These are phyloP conservation scores for Cephus runcator DNA, from an alignment of 2,888 invertebrate species.

Conservation along the genomic window DNA sequence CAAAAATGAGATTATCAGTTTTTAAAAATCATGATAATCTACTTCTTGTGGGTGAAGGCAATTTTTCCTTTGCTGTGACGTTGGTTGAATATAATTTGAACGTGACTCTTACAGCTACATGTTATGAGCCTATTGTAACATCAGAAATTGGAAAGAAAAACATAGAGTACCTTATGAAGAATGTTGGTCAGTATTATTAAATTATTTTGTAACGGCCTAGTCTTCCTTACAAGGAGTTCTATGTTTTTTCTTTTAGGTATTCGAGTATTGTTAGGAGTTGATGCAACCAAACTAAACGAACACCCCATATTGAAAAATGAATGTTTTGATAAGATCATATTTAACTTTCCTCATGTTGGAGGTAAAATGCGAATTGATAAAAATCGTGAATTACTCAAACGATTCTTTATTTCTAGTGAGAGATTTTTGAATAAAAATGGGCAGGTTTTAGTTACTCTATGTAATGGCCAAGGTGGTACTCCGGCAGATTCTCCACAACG, in stretches of 20 bases:
- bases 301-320: conserved; percentile 43
- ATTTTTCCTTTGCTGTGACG: conserved; percentile 68
- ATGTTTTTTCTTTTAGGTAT: conserved; percentile 63
- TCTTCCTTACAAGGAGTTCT: conserved; percentile 14
- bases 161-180: conserved; percentile 45
- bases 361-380: conserved; percentile 72
- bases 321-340: conserved; percentile 67
- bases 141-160: conserved; percentile 51
- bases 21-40: conserved; percentile 53
- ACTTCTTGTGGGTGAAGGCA: conserved; percentile 69
- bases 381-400: conserved; percentile 67
- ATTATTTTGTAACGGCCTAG: neutral
- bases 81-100: conserved; percentile 52
- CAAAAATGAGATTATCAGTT: conserved; percentile 44
- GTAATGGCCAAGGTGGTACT: conserved; percentile 70
- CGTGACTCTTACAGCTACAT: conserved; percentile 59
- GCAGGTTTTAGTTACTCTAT: conserved; percentile 65
- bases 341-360: conserved; percentile 73
- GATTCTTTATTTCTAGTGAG: conserved; percentile 66
- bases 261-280: conserved; percentile 65
- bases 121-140: conserved; percentile 58
- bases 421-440: conserved; percentile 60
- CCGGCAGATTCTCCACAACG: conserved; percentile 61
- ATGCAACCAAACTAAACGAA: conserved; percentile 66
- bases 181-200: conserved; percentile 52